Evolutionary conservation across 64 coral and sea anemone species (phyloP).

Genomic region (Porites australiensis): DNA sequence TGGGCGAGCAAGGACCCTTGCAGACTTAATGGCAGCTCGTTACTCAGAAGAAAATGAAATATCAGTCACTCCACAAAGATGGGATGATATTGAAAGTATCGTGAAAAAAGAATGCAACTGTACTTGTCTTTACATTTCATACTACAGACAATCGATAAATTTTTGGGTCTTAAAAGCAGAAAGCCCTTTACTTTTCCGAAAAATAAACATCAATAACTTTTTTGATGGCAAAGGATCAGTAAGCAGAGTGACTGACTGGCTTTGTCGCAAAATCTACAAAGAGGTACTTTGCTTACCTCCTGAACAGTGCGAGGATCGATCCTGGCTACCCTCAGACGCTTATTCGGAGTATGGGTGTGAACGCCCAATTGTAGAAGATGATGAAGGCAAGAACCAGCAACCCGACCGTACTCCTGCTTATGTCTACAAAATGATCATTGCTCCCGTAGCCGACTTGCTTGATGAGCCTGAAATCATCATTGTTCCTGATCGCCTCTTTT

Average conservation of each 20-base stretch:
- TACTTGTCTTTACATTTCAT: not conserved
- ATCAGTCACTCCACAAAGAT: not conserved
- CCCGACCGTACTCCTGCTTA: not conserved
- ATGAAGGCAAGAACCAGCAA: not conserved
- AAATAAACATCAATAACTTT: not conserved
- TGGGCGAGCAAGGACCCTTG: not conserved
- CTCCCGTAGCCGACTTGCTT: not conserved
- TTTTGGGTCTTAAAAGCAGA: not conserved
- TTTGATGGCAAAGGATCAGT: not conserved
- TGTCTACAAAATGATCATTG: not conserved
- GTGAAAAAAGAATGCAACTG: not conserved
- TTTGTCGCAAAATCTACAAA: too few relatives aligned
- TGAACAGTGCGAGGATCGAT: too few relatives aligned
- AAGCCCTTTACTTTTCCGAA: not conserved
- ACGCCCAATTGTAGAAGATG: not conserved
- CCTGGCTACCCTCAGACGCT: too few relatives aligned
- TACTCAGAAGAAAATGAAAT: not conserved
- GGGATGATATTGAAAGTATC: not conserved
- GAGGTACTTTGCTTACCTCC: too few relatives aligned
- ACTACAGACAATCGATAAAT: not conserved
- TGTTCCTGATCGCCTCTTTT: not conserved
- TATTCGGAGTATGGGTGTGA: too few relatives aligned
- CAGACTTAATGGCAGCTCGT: not conserved
- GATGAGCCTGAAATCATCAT: not conserved
- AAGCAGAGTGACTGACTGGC: not conserved